Conservation (phyloP, 1,140 invertebrate species). For the Arion vulgaris region DNA sequence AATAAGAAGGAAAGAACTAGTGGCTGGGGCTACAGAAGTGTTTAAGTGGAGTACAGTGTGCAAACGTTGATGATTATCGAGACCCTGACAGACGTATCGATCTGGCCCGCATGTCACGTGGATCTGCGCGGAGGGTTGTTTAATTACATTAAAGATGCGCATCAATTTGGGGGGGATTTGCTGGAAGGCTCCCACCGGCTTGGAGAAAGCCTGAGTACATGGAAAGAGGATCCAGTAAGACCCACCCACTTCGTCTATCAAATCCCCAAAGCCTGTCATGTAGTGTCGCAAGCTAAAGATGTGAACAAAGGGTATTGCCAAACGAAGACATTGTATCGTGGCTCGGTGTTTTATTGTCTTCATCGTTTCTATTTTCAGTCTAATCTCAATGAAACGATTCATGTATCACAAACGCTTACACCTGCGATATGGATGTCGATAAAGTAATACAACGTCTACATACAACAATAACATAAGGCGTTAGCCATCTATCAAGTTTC, state of each 20-base stretch:
- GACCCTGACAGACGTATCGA: background rate
- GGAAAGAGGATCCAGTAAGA: background rate
- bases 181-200: background rate
- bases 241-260: constrained; percentile 5
- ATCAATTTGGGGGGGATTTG: constrained; percentile 18
- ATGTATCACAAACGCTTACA: background rate
- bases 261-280: background rate
- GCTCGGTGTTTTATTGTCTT: background rate
- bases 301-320: background rate
- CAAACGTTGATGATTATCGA: constrained; percentile 10
- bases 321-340: background rate
- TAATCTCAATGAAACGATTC: background rate
- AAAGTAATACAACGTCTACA: no score
- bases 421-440: background rate
- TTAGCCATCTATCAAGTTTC: no score
- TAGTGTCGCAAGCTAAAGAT: background rate
- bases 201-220: background rate
- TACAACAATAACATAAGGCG: no score
- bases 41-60: background rate
- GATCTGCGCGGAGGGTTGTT: background rate
- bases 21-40: background rate
- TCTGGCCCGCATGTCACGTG: background rate
- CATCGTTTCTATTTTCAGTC: background rate
- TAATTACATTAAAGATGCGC: constrained; percentile 30
- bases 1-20: background rate